phyloP scores from a whole-genome alignment of 2,797 vertebrate species.

The Liparis tanakae region DNA sequence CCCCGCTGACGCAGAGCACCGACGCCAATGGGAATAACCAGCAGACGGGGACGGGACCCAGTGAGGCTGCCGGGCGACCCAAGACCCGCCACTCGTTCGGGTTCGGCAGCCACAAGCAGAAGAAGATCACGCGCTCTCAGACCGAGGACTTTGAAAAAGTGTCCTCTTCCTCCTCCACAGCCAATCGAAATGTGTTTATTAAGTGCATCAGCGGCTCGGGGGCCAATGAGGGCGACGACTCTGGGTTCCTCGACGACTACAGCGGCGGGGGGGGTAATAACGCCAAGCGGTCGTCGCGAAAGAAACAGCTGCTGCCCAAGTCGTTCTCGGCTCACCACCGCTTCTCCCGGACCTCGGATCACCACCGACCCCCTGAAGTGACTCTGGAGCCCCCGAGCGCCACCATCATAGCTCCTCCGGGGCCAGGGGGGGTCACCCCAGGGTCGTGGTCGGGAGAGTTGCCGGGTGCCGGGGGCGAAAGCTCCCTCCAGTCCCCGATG shows the following conservation, averaged over 20 bases:
- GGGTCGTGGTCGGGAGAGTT: conserved; percentile 85
- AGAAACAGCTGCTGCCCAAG: conserved; percentile 92
- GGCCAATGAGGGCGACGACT: conserved; percentile 94
- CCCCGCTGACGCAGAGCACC: conserved; percentile 64
- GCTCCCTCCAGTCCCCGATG: conserved; percentile 90
- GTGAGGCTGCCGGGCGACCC: conserved; percentile 85
- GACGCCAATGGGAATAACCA: conserved; percentile 77
- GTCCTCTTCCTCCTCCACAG: conserved; percentile 69
- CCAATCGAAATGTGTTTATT: conserved; percentile 94
- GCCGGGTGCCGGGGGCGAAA: conserved; percentile 82
- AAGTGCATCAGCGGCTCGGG: conserved; percentile 96
- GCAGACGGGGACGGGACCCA: conserved; percentile 75
- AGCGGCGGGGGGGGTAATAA: conserved; percentile 76
- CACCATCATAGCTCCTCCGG: conserved; percentile 56
- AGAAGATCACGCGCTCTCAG: conserved; percentile 94
- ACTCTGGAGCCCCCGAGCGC: conserved; percentile 77
- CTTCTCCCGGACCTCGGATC: conserved; percentile 88
- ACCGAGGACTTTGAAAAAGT: conserved; percentile 94
- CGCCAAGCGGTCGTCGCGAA: conserved; percentile 82
- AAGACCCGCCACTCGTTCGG: conserved; percentile 90
- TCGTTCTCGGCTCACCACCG: conserved; percentile 95
- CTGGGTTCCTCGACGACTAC: conserved; percentile 92
- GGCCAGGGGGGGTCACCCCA: conserved; percentile 72
- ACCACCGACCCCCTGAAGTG: conserved; percentile 73
- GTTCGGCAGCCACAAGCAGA: conserved; percentile 89